Evolutionary conservation across 2,797 vertebrate species (phyloP).

Genomic region (Lagorchestes hirsutus): DNA sequence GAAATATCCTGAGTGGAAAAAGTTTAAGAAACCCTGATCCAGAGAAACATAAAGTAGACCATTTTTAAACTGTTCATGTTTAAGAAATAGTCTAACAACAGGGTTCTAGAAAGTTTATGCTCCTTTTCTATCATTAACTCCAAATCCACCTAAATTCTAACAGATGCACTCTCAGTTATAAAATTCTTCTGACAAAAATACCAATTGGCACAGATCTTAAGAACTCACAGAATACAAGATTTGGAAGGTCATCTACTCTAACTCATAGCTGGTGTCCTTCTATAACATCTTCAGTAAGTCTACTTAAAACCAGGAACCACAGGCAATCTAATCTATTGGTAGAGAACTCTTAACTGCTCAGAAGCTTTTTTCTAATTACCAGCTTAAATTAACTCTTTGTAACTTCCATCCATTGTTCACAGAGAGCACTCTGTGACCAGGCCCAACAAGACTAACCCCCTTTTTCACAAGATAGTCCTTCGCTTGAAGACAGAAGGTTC

Average conservation of each 20-base stretch:
- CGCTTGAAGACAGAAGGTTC: not conserved
- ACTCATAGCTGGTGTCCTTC: not conserved
- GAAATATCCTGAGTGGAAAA: no score
- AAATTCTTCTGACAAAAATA: not conserved
- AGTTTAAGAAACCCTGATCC: not conserved
- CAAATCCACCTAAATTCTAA: slow-evolving; percentile 48
- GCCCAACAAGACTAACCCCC: not conserved
- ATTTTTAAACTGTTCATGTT: not conserved
- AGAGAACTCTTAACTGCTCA: not conserved
- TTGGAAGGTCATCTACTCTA: not conserved
- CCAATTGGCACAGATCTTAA: not conserved
- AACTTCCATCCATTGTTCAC: not conserved
- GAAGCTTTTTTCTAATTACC: not conserved
- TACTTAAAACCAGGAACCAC: not conserved
- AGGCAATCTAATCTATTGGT: not conserved
- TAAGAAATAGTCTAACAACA: slow-evolving; percentile 46
- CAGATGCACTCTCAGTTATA: not conserved
- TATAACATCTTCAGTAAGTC: not conserved
- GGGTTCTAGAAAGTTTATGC: slow-evolving; percentile 2
- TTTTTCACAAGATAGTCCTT: not conserved
- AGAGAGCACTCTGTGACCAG: not conserved
- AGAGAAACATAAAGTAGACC: slow-evolving; percentile 41
- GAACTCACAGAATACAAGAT: not conserved
- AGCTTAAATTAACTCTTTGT: not conserved
- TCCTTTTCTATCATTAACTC: slow-evolving; percentile 1